Evolutionary conservation across 2,113 vertebrate genomes (phyloP), one percentile per base, ranked within the genome.

Genomic region (Anhinga rufa): DNA sequence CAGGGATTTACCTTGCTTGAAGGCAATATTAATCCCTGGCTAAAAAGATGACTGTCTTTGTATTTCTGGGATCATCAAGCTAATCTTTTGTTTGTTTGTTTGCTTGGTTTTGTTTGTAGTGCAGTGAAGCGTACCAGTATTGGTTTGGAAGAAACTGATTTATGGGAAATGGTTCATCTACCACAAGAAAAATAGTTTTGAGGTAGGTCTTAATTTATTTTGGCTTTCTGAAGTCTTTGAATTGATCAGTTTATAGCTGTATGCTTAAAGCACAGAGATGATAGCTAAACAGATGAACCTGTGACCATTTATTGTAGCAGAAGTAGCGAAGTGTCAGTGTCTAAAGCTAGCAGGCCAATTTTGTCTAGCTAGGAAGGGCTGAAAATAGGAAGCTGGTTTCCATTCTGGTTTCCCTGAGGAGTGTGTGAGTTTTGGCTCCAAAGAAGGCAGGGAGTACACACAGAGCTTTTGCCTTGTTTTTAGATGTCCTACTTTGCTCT

Each of bases 1-100:
- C 76, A 71, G 64, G 38, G 93, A 86, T 92, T 93, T 93, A 62
- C 83, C 54, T 87, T 96, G 55, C 60, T 86, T 69, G 74, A 82
- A 89, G 86, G n/a, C 52, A 91, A 1, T 65, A 58, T 72, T 87
- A 92, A 89, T 87, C 49, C 40, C 38, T 66, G 71, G 34, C 68
- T 92, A 26, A 88, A 92, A 82, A 93, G 58, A 74, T 36, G 2
- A 55, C 44, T 61, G 7, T 57, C 44, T 74, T 62, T 71, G 3
- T 85, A 51, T 77, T 95, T 91, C 66, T 90, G 49, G 38, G 62
- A 77, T 82, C 54, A 54, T 58, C 42, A 74, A 87, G 54, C 12
- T 51, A 51, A 91, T 42, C 1, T 58, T 44, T 22, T 18, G 36
- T 8, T 22, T 13, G 31, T 49, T 12, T 18, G 36, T 8, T 22